These are phyloP conservation scores for Lithobates pipiens DNA, from an alignment of 2,797 vertebrate genomes.

Conservation along the genomic window DNA sequence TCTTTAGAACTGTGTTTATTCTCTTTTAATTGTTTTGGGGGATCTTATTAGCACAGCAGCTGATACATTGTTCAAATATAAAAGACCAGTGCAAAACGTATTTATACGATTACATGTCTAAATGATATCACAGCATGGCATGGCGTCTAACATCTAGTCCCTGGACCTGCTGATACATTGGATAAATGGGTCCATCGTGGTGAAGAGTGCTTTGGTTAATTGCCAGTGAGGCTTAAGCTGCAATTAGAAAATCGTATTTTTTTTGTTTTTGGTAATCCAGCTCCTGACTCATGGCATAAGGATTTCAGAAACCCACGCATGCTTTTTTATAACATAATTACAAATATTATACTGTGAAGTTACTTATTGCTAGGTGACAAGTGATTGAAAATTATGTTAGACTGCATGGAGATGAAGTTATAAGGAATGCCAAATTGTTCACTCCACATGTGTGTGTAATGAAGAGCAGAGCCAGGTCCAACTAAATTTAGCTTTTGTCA, in stretches of 20 bases:
- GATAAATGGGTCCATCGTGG: neutral
- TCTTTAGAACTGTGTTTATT: too few species aligned
- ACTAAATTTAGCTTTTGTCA: slow-evolving; percentile 27
- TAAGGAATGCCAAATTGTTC: slow-evolving; percentile 25
- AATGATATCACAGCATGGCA: slow-evolving; percentile 15
- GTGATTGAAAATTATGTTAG: slow-evolving; percentile 51
- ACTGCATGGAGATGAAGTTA: slow-evolving; percentile 31
- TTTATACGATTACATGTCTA: neutral
- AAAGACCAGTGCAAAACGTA: too few species aligned
- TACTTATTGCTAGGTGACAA: slow-evolving; percentile 57
- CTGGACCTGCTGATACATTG: neutral
- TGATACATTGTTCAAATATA: too few species aligned
- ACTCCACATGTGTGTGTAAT: slow-evolving; percentile 35
- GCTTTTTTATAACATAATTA: slow-evolving; percentile 53
- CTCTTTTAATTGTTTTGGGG: too few species aligned
- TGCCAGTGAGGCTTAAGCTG: slow-evolving; percentile 11
- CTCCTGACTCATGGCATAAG: slow-evolving; percentile 57
- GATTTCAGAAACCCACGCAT: slow-evolving; percentile 57
- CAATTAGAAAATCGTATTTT: slow-evolving; percentile 46
- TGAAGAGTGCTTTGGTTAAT: slow-evolving; percentile 26
- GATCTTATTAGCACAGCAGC: too few species aligned
- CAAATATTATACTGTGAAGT: slow-evolving; percentile 55
- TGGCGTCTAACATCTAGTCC: neutral
- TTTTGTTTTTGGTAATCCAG: slow-evolving; percentile 50
- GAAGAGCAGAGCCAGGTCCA: slow-evolving; percentile 25